These are phyloP conservation scores for Lagothrix lagotricha DNA, from an alignment of 2,797 vertebrate genomes.

Conservation along the genomic window DNA sequence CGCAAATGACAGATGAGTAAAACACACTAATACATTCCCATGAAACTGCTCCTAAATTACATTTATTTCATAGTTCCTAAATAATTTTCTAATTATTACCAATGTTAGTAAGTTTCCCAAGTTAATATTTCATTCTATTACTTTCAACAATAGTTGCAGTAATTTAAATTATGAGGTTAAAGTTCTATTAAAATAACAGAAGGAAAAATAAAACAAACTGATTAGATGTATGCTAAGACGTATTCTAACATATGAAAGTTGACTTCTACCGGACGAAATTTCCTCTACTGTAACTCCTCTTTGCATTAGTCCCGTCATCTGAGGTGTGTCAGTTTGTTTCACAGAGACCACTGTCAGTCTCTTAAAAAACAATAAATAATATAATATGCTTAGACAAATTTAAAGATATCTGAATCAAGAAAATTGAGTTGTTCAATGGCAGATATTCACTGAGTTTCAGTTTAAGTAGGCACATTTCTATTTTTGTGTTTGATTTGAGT, in stretches of 20 bases:
- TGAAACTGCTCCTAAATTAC: neutral
- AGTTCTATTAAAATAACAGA: neutral
- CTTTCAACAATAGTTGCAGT: neutral
- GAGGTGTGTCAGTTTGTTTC: neutral
- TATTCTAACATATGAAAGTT: neutral
- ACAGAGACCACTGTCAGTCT: neutral
- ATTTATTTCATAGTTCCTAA: conserved; percentile 7
- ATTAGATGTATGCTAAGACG: neutral
- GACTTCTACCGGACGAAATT: neutral
- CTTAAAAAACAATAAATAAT: neutral
- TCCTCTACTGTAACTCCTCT: neutral
- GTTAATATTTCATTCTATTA: neutral
- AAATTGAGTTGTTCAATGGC: neutral
- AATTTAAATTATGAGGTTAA: neutral
- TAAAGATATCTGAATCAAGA: neutral
- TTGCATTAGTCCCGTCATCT: neutral
- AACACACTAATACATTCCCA: neutral
- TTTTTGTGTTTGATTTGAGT: conserved; percentile 26
- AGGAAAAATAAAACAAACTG: neutral
- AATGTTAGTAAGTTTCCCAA: neutral
- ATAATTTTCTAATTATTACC: neutral
- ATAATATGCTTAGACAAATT: neutral
- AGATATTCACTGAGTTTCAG: conserved; percentile 17
- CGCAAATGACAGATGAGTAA: neutral
- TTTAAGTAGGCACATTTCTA: neutral